These are phyloP conservation scores for Bradypodion pumilum DNA, from an alignment of 2,797 vertebrate species.

Conservation along the genomic window DNA sequence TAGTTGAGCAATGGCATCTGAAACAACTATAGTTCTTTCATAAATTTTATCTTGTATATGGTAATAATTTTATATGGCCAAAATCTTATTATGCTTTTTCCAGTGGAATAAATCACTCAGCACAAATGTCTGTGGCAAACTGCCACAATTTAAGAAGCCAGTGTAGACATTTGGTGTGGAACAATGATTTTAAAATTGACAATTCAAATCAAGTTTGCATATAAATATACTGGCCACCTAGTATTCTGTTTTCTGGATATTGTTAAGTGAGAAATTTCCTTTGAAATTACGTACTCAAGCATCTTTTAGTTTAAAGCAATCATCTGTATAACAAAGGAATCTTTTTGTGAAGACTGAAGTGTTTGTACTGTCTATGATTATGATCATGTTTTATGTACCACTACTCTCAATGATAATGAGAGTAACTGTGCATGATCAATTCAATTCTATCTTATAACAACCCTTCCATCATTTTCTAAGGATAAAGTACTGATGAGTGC, in stretches of 20 bases:
- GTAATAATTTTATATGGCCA: too few species aligned
- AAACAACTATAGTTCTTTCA: not conserved
- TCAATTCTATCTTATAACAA: not conserved
- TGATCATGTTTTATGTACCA: not conserved
- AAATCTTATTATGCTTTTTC: too few species aligned
- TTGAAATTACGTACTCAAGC: not conserved
- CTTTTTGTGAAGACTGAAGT: not conserved
- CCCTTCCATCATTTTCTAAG: not conserved
- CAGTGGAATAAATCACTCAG: too few species aligned
- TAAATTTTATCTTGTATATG: not conserved
- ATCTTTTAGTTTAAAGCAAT: not conserved
- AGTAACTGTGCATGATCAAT: not conserved
- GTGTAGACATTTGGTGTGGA: too few species aligned
- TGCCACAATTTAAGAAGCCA: too few species aligned
- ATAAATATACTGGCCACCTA: not conserved
- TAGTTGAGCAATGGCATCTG: not conserved
- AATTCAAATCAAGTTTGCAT: not conserved
- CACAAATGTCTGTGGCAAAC: too few species aligned
- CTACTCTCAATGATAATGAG: too few species aligned
- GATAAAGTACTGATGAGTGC: too few species aligned
- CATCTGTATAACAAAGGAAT: not conserved
- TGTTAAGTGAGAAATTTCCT: too few species aligned
- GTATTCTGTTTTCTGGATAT: too few species aligned
- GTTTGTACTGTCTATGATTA: not conserved
- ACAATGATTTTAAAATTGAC: not conserved